Evolutionary conservation across 2,797 vertebrate genomes (phyloP).

Genomic region (Rhincodon typus): DNA sequence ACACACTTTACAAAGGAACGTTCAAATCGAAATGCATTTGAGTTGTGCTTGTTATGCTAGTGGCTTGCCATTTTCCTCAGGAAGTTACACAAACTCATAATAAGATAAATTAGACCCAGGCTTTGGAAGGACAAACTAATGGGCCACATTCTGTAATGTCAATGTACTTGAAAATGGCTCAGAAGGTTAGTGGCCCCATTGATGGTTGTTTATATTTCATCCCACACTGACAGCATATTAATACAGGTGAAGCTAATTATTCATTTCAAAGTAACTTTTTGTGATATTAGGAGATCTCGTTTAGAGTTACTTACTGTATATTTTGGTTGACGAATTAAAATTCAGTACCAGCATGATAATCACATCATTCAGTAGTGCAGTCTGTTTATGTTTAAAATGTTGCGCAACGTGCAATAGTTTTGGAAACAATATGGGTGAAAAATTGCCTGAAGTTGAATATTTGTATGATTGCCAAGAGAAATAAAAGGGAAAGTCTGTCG

Average conservation of each 20-base stretch:
- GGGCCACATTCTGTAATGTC: not conserved
- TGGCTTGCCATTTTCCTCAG: not conserved
- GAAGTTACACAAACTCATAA: not conserved
- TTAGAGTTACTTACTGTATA: not conserved
- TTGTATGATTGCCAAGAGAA: not conserved
- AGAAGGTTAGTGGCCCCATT: not conserved
- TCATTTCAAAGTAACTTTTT: not conserved
- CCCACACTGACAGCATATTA: not conserved
- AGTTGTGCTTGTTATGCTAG: not conserved
- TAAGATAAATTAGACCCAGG: not conserved
- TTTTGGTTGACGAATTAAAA: not conserved
- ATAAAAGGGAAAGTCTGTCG: not conserved
- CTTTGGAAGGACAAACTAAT: not conserved
- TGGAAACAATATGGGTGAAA: not conserved
- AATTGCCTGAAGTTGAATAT: not conserved
- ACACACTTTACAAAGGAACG: not conserved
- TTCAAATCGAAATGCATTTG: not conserved
- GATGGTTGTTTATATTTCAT: not conserved
- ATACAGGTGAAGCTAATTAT: not conserved
- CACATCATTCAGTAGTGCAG: not conserved
- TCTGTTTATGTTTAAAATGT: not conserved
- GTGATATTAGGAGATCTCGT: not conserved
- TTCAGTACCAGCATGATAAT: not conserved
- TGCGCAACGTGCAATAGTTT: not conserved
- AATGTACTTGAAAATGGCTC: not conserved